Conservation (phyloP, 2,888 invertebrate genomes). For the Brachynemurus nebulosus region DNA sequence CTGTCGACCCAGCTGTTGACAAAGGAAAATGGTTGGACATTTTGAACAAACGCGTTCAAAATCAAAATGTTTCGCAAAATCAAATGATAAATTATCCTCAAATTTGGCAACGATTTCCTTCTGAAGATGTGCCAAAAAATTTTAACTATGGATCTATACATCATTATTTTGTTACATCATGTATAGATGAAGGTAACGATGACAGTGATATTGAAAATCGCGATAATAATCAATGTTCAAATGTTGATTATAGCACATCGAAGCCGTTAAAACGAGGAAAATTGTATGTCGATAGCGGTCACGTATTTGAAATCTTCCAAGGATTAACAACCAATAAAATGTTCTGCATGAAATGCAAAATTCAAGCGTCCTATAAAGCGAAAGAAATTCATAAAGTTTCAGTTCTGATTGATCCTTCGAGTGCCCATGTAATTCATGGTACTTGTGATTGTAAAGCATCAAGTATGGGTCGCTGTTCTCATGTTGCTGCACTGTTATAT, state of each 20-base stretch:
- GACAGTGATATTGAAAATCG: constrained; percentile 6
- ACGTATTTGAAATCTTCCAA: constrained; percentile 10
- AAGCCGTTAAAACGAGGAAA: constrained; percentile 13
- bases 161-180: constrained; percentile 12
- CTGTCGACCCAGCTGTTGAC: no score
- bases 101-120: no score
- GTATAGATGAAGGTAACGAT: constrained; percentile 6
- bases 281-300: constrained; percentile 13
- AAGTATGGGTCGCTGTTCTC: constrained; percentile 6
- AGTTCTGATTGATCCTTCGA: constrained; percentile 10
- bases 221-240: constrained; percentile 4
- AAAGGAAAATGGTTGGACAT: no score
- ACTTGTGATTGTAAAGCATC: no score
- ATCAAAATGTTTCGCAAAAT: no score
- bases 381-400: constrained; percentile 9
- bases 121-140: no score
- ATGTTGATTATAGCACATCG: constrained; percentile 11
- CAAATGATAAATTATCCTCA: no score
- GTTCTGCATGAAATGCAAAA: constrained; percentile 12
- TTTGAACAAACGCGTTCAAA: no score
- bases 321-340: constrained; percentile 6
- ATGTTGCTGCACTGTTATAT: constrained; percentile 15
- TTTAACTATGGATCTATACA: constrained; percentile 10
- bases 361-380: constrained; percentile 11
- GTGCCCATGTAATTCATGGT: constrained; percentile 7